Conservation (phyloP, 2,113 vertebrate genomes). For the Daubentonia madagascariensis region DNA sequence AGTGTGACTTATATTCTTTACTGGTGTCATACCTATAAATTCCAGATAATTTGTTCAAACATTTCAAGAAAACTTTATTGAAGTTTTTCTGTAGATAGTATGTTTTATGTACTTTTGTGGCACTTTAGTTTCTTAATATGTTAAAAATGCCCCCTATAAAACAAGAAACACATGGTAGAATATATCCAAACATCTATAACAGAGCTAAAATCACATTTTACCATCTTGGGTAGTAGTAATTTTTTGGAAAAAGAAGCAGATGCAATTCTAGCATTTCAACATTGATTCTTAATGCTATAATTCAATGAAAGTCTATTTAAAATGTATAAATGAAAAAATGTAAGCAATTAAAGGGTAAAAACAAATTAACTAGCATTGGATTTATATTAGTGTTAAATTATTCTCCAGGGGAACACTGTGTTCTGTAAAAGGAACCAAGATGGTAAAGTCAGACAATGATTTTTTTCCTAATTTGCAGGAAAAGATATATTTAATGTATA, state of each 20-base stretch:
- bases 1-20: background rate
- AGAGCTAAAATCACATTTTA: background rate
- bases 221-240: background rate
- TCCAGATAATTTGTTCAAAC: background rate
- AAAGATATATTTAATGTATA: background rate
- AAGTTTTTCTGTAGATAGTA: background rate
- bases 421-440: background rate
- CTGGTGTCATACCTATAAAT: background rate
- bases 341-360: conserved; percentile 3
- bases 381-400: background rate
- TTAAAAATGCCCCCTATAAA: background rate
- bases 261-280: background rate
- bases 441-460: background rate
- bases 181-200: background rate
- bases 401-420: background rate
- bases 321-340: background rate
- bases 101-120: background rate
- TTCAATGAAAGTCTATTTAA: conserved; percentile 43
- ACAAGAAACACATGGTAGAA: background rate
- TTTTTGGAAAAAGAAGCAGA: background rate
- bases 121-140: background rate
- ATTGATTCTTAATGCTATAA: background rate
- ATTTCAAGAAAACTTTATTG: background rate
- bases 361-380: background rate
- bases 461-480: background rate